Evolutionary conservation across 2,888 invertebrate species (phyloP).

Genomic region (Drosophila picticornis): DNA sequence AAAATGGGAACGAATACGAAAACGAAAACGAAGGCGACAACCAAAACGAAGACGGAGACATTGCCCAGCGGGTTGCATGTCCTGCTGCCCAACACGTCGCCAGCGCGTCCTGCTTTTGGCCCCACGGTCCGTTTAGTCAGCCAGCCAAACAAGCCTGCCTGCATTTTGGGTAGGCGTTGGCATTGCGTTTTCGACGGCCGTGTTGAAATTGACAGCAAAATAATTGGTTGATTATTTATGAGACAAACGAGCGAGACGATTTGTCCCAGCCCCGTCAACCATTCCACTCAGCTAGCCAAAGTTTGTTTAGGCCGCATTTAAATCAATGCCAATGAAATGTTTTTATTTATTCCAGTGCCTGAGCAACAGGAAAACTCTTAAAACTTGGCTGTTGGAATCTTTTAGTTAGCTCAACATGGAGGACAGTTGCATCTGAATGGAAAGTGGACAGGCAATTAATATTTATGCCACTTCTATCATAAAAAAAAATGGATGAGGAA

Average conservation of each 20-base stretch:
- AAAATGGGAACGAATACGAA: constrained; percentile 5
- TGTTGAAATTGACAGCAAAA: constrained; percentile 83
- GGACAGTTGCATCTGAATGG: constrained; percentile 2
- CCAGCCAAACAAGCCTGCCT: constrained; percentile 4
- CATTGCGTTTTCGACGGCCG: constrained; percentile 76
- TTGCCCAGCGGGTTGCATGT: constrained; percentile 78
- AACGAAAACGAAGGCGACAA: constrained; percentile 13
- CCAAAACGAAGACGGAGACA: constrained; percentile 35
- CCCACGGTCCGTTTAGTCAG: neutral
- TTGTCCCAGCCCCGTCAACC: constrained; percentile 4
- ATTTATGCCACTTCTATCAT: neutral
- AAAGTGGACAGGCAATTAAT: constrained; percentile 2
- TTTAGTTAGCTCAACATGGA: constrained; percentile 1
- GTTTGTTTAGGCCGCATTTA: constrained; percentile 65
- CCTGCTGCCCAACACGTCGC: constrained; percentile 39
- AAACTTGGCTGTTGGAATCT: constrained; percentile 12
- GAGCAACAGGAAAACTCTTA: constrained; percentile 18
- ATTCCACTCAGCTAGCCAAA: constrained; percentile 43
- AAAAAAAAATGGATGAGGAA: neutral
- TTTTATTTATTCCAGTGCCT: constrained; percentile 23
- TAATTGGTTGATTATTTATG: constrained; percentile 83
- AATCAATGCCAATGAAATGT: constrained; percentile 54
- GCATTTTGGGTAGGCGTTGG: constrained; percentile 59
- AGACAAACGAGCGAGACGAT: constrained; percentile 58
- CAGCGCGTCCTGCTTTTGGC: constrained; percentile 12